Conservation (phyloP, 2,888 invertebrate species). For the Scaptomyza polygonia region DNA sequence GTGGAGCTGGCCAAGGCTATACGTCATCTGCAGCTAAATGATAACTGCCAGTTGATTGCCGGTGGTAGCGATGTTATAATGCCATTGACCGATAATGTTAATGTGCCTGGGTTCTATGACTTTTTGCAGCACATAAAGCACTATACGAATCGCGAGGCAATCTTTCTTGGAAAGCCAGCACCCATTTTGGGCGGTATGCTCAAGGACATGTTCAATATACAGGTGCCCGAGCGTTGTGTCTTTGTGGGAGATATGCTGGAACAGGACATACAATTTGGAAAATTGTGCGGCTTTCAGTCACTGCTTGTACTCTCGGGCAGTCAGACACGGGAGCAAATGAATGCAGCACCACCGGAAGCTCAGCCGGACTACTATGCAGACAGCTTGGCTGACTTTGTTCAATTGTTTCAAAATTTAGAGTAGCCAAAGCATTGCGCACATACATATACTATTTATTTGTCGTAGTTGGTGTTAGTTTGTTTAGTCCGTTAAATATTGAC, state of each 20-base stretch:
- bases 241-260: conserved; percentile 94
- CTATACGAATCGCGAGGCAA: conserved; percentile 81
- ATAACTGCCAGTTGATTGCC: conserved; percentile 84
- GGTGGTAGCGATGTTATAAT: conserved; percentile 82
- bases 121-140: conserved; percentile 71
- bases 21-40: conserved; percentile 83
- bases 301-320: conserved; percentile 88
- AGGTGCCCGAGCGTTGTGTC: conserved; percentile 88
- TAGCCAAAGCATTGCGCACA: conserved; percentile 5
- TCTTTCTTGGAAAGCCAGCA: conserved; percentile 85
- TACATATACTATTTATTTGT: conserved; percentile 32
- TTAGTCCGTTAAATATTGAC: conserved; percentile 24
- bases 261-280: conserved; percentile 91
- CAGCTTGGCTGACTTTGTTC: conserved; percentile 74
- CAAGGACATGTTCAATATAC: conserved; percentile 83
- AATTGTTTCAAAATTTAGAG: conserved; percentile 64
- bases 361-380: conserved; percentile 81
- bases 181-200: conserved; percentile 81
- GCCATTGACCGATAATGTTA: conserved; percentile 70
- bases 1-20: conserved; percentile 83
- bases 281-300: conserved; percentile 88
- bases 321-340: conserved; percentile 72
- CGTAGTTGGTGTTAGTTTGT: conserved; percentile 16
- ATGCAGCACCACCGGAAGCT: conserved; percentile 54
- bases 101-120: conserved; percentile 77